A percentile compares a stretch with the other conserved stretches of the same genome.
Evolutionary conservation across 2,888 invertebrate species (phyloP).

Genomic region (Limnephilus rhombicus): DNA sequence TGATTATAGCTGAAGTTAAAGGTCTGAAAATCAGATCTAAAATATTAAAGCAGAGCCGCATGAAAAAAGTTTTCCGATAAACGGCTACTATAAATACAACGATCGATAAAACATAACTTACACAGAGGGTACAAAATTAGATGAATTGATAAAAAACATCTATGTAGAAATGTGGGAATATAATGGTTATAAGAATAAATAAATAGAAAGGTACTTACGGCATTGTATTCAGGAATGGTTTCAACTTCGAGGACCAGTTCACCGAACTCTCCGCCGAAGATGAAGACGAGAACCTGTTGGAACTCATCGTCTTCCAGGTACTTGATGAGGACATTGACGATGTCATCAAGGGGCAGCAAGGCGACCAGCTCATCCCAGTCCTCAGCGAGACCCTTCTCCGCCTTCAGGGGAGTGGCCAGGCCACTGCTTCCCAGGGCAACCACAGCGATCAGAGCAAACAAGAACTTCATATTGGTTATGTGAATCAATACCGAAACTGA

Average conservation of each 20-base stretch:
- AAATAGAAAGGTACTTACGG: conserved; percentile 35
- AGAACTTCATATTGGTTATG: conserved; percentile 66
- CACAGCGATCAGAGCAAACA: conserved; percentile 65
- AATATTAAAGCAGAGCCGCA: too few relatives aligned
- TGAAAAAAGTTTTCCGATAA: too few relatives aligned
- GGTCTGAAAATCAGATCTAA: too few relatives aligned
- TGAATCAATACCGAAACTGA: conserved; percentile 13
- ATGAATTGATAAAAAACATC: too few relatives aligned
- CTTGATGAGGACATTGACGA: conserved; percentile 65
- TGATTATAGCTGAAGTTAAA: too few relatives aligned
- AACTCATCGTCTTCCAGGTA: conserved; percentile 68
- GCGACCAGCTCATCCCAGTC: conserved; percentile 69
- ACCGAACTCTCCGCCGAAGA: conserved; percentile 67
- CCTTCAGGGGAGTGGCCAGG: conserved; percentile 59
- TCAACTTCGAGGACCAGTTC: conserved; percentile 67
- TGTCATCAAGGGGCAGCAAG: conserved; percentile 67
- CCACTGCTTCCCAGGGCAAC: conserved; percentile 65
- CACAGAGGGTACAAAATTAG: too few relatives aligned
- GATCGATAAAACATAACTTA: too few relatives aligned
- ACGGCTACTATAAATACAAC: too few relatives aligned
- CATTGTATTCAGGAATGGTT: conserved; percentile 67
- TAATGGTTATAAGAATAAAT: neutral
- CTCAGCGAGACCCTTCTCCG: conserved; percentile 61
- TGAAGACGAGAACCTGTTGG: conserved; percentile 67
- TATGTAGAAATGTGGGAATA: neutral